Evolutionary conservation across 2,888 invertebrate genomes (phyloP), one percentile per base, ranked within the genome.

Genomic region (Agelastica alni): DNA sequence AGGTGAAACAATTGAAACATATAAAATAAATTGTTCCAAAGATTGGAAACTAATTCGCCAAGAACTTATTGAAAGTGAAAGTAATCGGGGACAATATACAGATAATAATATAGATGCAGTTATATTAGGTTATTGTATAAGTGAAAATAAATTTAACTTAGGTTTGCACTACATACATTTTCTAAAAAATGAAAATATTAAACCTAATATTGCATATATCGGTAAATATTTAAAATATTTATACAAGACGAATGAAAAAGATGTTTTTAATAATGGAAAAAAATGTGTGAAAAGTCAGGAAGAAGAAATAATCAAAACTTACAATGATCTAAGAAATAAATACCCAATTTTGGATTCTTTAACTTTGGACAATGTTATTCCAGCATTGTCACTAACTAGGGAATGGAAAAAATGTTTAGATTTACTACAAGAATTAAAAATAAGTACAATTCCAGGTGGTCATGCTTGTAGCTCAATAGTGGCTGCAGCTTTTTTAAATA

Each of bases 401-500:
- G 77, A 83, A 60, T 91, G 89, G 88, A 79, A 79, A 62, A 81
- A 85, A 53, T 80, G 83, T 31, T 46, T 84, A 0, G 78, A 82
- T 60, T 75, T 89, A 9, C 70, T 88, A 16, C 80, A 85, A 43
- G 83, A 84, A 69, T 80, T 85, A 42, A 78, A 81, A 68, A 34
- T 81, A 6, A 78, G 78, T 16, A 62, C 72, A 49, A 70, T 66
- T 2, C 85, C 85, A 1, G 77, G 76, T 58, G 69, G 76, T 48
- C 63, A 68, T 1, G 75, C 81, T 0, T 85, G 84, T 59, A 82
- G 81, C 64, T 75, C 77, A 1, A 48, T 87, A 16, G 77, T 83
- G 56, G 68, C 75, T 9, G 83, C 86, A 46, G 82, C 89, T 1
- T 70, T 71, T 58, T 86, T 88, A 70, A 73, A 72, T 53, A 76